Conservation (phyloP, 2,888 invertebrate species). For the Rotaria sp. region DNA sequence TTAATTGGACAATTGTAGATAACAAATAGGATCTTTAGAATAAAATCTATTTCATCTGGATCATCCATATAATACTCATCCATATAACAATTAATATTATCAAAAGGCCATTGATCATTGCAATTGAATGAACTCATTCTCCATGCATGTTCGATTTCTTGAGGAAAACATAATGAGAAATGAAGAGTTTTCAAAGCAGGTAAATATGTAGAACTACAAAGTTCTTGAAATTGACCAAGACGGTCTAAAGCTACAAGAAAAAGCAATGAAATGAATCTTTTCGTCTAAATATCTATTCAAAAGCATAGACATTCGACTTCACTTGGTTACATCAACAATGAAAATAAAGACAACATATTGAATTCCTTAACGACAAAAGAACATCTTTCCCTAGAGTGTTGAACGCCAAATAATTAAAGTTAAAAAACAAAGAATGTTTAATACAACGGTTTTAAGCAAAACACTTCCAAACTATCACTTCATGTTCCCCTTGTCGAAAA, state of each 20-base stretch:
- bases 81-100: background rate
- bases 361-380: background rate
- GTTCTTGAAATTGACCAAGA: background rate
- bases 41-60: background rate
- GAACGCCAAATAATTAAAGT: background rate
- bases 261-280: background rate
- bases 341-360: background rate
- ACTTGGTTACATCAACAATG: background rate
- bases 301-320: background rate
- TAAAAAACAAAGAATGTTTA: too few relatives aligned
- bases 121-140: constrained; percentile 10
- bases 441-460: too few relatives aligned
- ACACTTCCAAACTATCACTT: too few relatives aligned
- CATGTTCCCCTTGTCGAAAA: too few relatives aligned
- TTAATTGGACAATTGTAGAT: background rate
- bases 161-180: background rate
- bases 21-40: background rate
- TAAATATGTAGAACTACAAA: background rate
- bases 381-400: background rate
- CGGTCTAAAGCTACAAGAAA: background rate
- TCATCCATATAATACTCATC: background rate
- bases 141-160: background rate
- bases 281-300: background rate
- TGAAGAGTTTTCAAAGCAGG: background rate
- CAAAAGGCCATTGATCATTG: background rate